A percentile compares a stretch with the other conserved stretches of the same genome.
phyloP scores from a whole-genome alignment of 2,113 vertebrate species.

The Agelaius tricolor region DNA sequence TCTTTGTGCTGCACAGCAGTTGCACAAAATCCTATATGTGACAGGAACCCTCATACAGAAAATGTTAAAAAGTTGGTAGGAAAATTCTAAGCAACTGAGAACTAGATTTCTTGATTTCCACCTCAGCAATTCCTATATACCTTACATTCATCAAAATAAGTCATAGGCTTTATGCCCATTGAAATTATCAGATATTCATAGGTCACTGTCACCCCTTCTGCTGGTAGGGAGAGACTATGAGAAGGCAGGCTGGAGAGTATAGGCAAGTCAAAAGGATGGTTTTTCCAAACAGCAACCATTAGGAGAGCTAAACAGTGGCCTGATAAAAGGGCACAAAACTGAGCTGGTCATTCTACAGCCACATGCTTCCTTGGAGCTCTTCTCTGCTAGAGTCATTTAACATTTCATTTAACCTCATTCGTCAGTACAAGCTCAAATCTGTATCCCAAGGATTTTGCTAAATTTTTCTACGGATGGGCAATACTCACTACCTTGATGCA shows the following conservation, averaged over 20 bases:
- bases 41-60: neutral
- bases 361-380: neutral
- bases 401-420: neutral
- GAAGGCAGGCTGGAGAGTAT: accelerated
- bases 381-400: neutral
- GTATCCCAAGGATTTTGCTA: neutral
- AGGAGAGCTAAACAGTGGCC: neutral
- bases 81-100: neutral
- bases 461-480: neutral
- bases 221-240: neutral
- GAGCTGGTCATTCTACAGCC: neutral
- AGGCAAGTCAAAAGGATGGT: neutral
- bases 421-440: neutral
- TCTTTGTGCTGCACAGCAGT: neutral
- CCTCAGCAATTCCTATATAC: neutral
- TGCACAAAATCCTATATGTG: neutral
- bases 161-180: neutral
- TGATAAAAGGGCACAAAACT: neutral
- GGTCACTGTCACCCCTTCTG: accelerated
- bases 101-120: neutral
- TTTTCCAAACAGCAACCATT: neutral
- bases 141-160: neutral
- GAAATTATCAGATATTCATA: neutral
- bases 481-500: neutral
- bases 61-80: neutral